These are phyloP conservation scores for Lytechinus variegatus DNA, from an alignment of 35 echinoderm and acorn worm genomes.

Conservation along the genomic window DNA sequence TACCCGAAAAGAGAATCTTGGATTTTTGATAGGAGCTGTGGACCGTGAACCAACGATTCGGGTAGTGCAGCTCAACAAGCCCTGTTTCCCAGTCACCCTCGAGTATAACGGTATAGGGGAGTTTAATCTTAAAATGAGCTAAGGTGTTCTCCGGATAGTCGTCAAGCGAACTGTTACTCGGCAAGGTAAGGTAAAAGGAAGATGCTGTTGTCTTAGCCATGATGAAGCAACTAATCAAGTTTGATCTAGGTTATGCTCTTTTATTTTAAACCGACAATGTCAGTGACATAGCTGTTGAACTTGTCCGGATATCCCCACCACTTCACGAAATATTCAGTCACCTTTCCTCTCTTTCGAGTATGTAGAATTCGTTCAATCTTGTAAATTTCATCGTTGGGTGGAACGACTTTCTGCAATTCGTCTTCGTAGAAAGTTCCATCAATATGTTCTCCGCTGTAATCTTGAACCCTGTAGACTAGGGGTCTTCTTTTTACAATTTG, in stretches of 20 bases:
- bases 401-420: slow-evolving; percentile 37
- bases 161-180: slow-evolving; percentile 28
- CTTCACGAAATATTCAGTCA: slow-evolving; percentile 16
- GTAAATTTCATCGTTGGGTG: not conserved
- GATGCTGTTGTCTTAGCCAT: not conserved
- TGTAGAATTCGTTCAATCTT: not conserved
- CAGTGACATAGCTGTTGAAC: not conserved
- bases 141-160: slow-evolving; percentile 65
- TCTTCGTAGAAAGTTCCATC: slow-evolving; percentile 47
- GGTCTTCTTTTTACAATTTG: not conserved
- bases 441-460: slow-evolving; percentile 40
- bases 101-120: slow-evolving; percentile 47
- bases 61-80: slow-evolving; percentile 41
- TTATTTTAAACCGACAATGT: not conserved
- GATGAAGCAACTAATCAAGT: not conserved
- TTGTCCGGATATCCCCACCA: not conserved
- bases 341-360: not conserved
- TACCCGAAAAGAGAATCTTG: not conserved
- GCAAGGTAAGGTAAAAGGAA: not conserved
- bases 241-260: not conserved
- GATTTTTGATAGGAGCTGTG: not conserved
- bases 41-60: slow-evolving; percentile 52
- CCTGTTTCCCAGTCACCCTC: slow-evolving; percentile 56
- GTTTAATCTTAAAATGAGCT: slow-evolving; percentile 39
- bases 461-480: slow-evolving; percentile 22